phyloP scores from a whole-genome alignment of 2,797 vertebrate species.

The Calcarius lapponicus region DNA sequence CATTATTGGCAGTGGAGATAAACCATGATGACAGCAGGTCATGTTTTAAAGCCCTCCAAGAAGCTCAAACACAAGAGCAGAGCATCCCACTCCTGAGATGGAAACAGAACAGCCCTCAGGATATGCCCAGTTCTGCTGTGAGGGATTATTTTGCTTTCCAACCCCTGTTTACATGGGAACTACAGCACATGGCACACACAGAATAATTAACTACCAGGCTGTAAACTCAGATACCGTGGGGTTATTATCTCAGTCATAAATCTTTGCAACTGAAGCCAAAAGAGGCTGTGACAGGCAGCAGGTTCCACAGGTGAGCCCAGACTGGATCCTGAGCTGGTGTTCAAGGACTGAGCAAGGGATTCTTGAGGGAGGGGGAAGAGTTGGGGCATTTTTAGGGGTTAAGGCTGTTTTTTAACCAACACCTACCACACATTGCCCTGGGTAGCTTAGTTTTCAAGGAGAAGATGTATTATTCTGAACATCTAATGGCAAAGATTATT shows the following conservation, averaged over 20 bases:
- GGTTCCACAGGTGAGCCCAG: not conserved
- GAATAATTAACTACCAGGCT: constrained; percentile 1
- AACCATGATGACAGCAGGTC: not conserved
- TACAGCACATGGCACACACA: not conserved
- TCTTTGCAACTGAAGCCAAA: not conserved
- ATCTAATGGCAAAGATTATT: not conserved
- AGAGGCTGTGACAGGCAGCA: not conserved
- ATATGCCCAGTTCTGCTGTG: not conserved
- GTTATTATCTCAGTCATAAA: not conserved
- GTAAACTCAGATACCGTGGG: not conserved
- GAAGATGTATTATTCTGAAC: not conserved
- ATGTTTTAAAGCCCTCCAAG: not conserved
- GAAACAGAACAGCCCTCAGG: not conserved
- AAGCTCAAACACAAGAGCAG: not conserved
- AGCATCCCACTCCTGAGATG: not conserved
- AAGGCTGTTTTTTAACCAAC: not conserved
- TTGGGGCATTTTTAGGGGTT: not conserved
- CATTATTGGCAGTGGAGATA: constrained; percentile 12
- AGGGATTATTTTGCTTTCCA: not conserved
- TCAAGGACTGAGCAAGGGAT: not conserved
- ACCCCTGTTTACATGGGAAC: not conserved
- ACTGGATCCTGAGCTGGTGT: not conserved
- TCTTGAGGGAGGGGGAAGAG: not conserved
- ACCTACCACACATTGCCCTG: not conserved
- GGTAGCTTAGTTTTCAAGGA: not conserved